Evolutionary conservation across 2,113 vertebrate species (phyloP).

Genomic region (Capreolus pygargus): DNA sequence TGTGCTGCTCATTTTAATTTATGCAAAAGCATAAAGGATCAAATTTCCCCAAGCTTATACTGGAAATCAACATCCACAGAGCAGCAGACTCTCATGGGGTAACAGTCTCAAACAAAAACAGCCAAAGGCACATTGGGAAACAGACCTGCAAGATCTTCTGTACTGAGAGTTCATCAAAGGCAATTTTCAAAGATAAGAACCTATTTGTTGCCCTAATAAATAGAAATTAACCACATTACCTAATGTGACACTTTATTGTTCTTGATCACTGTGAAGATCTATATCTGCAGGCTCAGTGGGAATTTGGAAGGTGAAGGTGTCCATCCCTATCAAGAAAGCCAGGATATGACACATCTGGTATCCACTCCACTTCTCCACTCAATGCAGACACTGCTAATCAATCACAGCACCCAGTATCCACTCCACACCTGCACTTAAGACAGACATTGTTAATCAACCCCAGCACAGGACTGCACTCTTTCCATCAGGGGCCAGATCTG

Average conservation of each 20-base stretch:
- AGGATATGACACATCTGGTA: accelerated
- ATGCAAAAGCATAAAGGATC: not conserved
- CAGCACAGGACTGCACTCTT: not conserved
- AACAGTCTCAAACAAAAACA: not conserved
- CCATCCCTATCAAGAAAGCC: not conserved
- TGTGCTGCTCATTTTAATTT: not conserved
- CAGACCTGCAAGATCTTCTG: not conserved
- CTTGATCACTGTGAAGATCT: not conserved
- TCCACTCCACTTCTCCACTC: not conserved
- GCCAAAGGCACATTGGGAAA: not conserved
- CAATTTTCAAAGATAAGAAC: not conserved
- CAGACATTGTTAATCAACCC: not conserved
- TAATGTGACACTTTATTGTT: not conserved
- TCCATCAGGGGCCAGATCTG: not conserved
- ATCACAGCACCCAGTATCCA: not conserved
- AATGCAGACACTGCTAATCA: not conserved
- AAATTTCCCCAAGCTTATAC: not conserved
- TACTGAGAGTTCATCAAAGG: not conserved
- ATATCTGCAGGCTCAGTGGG: not conserved
- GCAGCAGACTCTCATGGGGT: not conserved
- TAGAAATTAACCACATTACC: not conserved
- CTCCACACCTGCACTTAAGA: not conserved
- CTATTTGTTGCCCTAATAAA: not conserved
- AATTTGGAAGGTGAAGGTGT: not conserved
- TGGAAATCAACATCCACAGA: not conserved